Conservation (phyloP, 2,113 vertebrate species). For the Coptodon rendalli region DNA sequence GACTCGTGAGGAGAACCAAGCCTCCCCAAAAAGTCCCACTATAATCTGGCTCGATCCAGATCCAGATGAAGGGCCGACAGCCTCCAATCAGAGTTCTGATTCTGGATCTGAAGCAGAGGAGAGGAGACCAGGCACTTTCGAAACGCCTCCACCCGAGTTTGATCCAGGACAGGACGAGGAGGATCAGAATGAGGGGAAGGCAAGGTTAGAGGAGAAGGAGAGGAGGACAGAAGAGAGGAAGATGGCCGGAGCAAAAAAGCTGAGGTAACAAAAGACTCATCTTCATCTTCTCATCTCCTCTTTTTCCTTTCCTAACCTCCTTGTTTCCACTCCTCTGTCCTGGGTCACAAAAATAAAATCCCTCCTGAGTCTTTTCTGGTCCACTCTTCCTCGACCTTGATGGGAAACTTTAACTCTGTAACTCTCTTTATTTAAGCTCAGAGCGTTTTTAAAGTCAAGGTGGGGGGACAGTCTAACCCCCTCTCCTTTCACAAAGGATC, state of each 20-base stretch:
- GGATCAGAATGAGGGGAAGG: background rate
- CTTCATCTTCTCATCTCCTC: background rate
- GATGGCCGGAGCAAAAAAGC: background rate
- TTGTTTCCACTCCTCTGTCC: background rate
- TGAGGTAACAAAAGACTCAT: slow-evolving; percentile 18
- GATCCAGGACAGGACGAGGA: background rate
- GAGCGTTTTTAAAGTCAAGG: background rate
- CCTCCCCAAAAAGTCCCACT: background rate
- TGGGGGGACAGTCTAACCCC: background rate
- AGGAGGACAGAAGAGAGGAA: background rate
- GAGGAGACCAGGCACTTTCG: background rate
- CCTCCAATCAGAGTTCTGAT: background rate
- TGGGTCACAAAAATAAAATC: background rate
- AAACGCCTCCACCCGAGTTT: background rate
- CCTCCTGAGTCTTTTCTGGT: background rate
- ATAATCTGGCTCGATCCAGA: background rate
- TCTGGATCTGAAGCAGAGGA: background rate
- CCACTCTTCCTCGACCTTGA: background rate
- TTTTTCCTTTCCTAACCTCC: background rate
- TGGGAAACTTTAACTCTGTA: background rate
- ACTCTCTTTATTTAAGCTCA: background rate
- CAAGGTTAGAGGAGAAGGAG: background rate
- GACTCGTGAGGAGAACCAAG: background rate
- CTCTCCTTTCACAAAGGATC: background rate
- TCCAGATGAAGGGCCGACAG: background rate